These are phyloP conservation scores for Streptopelia turtur DNA, from an alignment of 2,797 vertebrate species.

Conservation along the genomic window DNA sequence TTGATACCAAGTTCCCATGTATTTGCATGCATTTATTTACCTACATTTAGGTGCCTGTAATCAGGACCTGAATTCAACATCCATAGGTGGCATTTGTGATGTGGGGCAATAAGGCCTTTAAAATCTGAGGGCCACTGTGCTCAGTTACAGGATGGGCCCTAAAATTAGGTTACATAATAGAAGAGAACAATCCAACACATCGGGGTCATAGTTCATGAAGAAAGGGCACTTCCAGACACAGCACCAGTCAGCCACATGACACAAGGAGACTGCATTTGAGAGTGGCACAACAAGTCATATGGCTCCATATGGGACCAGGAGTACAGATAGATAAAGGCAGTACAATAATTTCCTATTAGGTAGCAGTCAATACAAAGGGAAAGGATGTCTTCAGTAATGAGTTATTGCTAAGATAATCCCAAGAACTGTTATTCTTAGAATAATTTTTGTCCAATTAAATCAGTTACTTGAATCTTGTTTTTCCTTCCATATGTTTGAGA, in stretches of 20 bases:
- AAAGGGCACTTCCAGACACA: neutral
- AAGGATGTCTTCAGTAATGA: neutral
- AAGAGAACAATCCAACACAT: neutral
- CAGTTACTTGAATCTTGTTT: neutral
- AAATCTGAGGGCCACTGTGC: neutral
- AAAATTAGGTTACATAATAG: neutral
- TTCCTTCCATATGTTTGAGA: neutral
- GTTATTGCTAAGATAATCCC: neutral
- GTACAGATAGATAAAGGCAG: neutral
- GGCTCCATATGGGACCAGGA: neutral
- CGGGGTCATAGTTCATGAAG: neutral
- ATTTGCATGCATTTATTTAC: neutral
- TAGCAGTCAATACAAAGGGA: neutral
- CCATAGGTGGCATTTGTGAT: neutral
- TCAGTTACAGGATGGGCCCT: neutral
- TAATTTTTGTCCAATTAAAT: neutral
- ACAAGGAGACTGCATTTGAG: neutral
- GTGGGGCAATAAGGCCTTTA: neutral
- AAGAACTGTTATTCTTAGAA: neutral
- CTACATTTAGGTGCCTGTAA: neutral
- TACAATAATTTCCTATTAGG: neutral
- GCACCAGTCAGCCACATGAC: neutral
- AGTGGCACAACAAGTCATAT: neutral
- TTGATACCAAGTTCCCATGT: neutral
- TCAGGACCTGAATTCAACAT: neutral